Evolutionary conservation across 1,140 invertebrate species (phyloP).

Genomic region (Diachasma alloeum): DNA sequence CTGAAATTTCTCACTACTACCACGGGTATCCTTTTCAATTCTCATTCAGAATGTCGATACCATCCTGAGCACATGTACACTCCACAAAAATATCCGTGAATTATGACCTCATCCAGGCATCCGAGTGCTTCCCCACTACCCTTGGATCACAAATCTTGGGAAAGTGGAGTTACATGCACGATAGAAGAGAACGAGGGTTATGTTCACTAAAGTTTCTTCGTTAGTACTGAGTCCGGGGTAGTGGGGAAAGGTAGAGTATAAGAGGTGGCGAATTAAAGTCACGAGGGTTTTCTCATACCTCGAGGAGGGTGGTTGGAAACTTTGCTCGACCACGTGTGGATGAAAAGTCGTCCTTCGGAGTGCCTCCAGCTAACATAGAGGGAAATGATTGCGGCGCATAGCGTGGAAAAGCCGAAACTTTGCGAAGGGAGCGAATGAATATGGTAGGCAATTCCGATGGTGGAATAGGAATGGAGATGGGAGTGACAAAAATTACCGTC

Average conservation of each 20-base stretch:
- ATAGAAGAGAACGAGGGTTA: neutral
- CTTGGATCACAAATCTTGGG: neutral
- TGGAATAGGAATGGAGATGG: too few species aligned
- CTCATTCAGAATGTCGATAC: neutral
- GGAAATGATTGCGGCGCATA: neutral
- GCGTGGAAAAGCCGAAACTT: neutral
- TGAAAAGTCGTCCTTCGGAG: constrained; percentile 13
- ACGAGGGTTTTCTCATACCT: constrained; percentile 11
- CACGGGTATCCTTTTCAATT: neutral
- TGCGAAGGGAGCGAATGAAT: neutral
- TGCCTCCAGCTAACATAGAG: neutral
- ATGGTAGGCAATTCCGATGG: neutral
- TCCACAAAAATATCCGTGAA: neutral
- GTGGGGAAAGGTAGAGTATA: neutral
- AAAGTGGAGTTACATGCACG: neutral
- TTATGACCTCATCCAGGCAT: neutral
- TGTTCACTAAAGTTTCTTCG: constrained; percentile 23
- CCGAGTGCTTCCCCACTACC: neutral
- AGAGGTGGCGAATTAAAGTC: constrained; percentile 19
- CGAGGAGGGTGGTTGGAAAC: constrained; percentile 5
- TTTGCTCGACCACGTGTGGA: constrained; percentile 15
- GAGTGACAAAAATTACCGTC: too few species aligned
- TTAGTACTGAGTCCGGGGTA: neutral
- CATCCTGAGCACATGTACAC: neutral
- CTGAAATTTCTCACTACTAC: neutral